Base-by-base conservation (phyloP, 1,140 invertebrate genomes). In the Mylabris phalerata region DNA sequence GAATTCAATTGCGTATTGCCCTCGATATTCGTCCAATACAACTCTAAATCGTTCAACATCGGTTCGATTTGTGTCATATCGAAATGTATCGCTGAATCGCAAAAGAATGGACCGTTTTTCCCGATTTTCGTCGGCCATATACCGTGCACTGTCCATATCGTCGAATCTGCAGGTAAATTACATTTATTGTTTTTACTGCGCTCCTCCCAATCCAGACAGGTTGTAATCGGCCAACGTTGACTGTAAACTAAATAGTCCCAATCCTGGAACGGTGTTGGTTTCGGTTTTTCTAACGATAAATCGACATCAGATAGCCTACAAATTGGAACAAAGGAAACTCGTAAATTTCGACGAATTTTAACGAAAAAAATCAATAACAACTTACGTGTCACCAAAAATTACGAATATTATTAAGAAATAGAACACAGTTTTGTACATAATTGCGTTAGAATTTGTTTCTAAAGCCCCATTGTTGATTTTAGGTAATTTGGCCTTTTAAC, bases 221-320 rank as follows among this genome's bases (percentile, higher is more conserved):
- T 82, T 0, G 87, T 89, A 26, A 82, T 77, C 0, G 89, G 88
- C 89, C 89, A 93, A 62, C 82, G 80, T 72, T 92, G 89, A 1
- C 87, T 89, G 67, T 90, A 92, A 50, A 92, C 84, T 10, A 92
- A 61, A 10, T 88, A 71, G 69, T 92, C 88, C 79, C 86, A 92
- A 26, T 82, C 75, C 25, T 67, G 51, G 13, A 63, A 63, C 32
- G 63, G 61, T 10, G 65, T 66, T 10, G 62, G 66, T 4, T 10
- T 25, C 38, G 46, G 59, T 45, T 54, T 58, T n/a, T 47, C 25
- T 44, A 27, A 9, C 1, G 26, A 11, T 9, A 50, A 49, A 13
- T 48, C 25, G 26, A 45, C 27, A 32, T 54, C 42, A 27, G 42
- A 54, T 19, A 27, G 46, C 43, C 57, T 55, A 27, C 42, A 19